Evolutionary conservation across 1,140 invertebrate species (phyloP), one percentile per base, ranked within the genome.

Genomic region (Eubasilissa regina): DNA sequence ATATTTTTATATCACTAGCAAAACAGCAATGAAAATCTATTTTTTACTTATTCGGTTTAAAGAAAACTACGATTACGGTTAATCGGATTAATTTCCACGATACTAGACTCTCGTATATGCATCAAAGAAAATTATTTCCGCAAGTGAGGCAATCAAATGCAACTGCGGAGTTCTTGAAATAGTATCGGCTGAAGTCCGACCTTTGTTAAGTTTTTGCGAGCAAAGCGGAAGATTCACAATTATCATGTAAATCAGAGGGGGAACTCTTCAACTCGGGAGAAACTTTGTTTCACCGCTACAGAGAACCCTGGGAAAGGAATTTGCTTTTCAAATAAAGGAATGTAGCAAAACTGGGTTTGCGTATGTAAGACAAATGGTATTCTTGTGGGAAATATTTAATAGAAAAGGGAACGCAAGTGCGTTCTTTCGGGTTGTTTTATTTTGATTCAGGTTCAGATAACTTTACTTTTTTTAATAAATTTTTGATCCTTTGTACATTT

Each of bases 191-290:
- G 4, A 74, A 56, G 25, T 35, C 51, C 51, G 21, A 74, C 51
- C 70, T 56, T 74, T 74, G 51, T 43, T 35, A 74, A 74, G 70
- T 74, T 74, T 58, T 56, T 19, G 70, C 53, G 12, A 56, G 53
- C 55, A 68, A 68, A 15, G 51, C 51, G 70, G 53, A 74, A 74
- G 51, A 56, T 56, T 74, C 66, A 56, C 70, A 55, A 74, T 74
- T 74, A 74, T 74, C 70, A 74, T 74, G 70, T 74, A 74, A 74
- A 55, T 74, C 70, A 74, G 56, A 60, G 53, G 53, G 64, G 70
- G 17, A 74, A 48, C 45, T 70, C 66, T 70, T 70, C 66, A 74
- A 74, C 70, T 74, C 19, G 25, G 44, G 53, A 35, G 70, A 74
- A 74, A 74, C 70, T 55, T 55, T 74, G 70, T 56, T 74, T 8